Evolutionary conservation across 2,888 invertebrate species (phyloP).

Genomic region (Ctenicera cuprea): DNA sequence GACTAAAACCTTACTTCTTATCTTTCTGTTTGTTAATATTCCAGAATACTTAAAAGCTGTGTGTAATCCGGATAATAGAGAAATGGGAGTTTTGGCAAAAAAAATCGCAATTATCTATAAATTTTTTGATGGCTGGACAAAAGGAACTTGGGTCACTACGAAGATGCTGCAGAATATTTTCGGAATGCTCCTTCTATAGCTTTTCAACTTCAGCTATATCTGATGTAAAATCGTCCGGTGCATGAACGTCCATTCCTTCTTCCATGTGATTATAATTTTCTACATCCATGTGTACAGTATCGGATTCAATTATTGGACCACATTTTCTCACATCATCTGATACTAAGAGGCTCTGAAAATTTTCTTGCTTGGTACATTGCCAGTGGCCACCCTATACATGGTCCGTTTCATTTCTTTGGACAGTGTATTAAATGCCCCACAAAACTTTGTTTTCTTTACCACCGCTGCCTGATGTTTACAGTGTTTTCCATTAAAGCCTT

Average conservation of each 20-base stretch:
- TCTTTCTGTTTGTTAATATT: neutral
- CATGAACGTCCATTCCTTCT: neutral
- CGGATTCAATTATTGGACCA: neutral
- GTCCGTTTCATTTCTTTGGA: neutral
- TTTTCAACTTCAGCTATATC: neutral
- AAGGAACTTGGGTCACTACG: neutral
- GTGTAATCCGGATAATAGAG: neutral
- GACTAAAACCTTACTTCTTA: neutral
- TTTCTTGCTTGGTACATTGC: neutral
- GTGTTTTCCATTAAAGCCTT: neutral
- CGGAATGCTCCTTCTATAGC: neutral
- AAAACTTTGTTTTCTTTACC: neutral
- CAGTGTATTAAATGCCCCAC: neutral
- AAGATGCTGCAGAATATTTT: neutral
- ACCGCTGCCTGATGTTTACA: slow-evolving; percentile 7
- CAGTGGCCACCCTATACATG: neutral
- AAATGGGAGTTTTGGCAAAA: neutral
- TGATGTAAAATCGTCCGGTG: neutral
- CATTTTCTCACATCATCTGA: too few relatives aligned
- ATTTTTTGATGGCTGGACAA: neutral
- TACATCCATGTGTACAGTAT: neutral
- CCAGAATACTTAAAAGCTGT: neutral
- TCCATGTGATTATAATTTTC: neutral
- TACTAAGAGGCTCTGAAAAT: neutral
- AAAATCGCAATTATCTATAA: neutral